Conservation (phyloP, 2,113 vertebrate species). For the Sceloporus undulatus region DNA sequence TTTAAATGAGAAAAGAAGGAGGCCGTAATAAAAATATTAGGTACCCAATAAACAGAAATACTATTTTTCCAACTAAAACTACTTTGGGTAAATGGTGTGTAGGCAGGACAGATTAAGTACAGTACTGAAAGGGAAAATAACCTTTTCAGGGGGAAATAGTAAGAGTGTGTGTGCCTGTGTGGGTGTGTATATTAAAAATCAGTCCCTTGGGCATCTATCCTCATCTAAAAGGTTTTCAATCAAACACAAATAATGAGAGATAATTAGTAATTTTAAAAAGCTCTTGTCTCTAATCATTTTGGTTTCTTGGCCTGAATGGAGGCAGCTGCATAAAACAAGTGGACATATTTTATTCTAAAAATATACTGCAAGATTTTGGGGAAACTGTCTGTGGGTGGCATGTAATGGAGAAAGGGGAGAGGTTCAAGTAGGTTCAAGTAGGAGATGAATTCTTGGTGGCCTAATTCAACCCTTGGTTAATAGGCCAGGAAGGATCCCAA, state of each 20-base stretch:
- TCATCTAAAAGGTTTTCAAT: slow-evolving; percentile 6
- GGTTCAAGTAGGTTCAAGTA: not conserved
- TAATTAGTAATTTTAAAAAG: not conserved
- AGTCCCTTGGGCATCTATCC: slow-evolving; percentile 22
- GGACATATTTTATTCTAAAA: not conserved
- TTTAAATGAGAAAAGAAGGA: slow-evolving; percentile 10
- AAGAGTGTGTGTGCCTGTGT: too few relatives aligned
- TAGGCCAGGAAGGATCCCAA: not conserved
- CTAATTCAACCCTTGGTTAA: not conserved
- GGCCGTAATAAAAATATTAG: not conserved
- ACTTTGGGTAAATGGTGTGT: not conserved
- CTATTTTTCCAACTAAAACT: not conserved
- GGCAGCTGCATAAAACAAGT: not conserved
- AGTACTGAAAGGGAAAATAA: slow-evolving; percentile 1
- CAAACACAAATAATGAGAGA: slow-evolving; percentile 5
- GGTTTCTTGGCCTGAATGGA: not conserved
- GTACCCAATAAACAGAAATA: not conserved
- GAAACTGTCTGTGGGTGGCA: not conserved
- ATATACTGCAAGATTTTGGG: not conserved
- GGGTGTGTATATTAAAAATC: too few relatives aligned
- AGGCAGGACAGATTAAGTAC: not conserved
- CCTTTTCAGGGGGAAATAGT: not conserved
- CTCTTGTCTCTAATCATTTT: not conserved
- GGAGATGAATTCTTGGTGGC: not conserved
- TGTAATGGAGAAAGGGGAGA: not conserved